Base-by-base conservation (phyloP, 2,888 invertebrate species). In the Drosophila falleni region DNA sequence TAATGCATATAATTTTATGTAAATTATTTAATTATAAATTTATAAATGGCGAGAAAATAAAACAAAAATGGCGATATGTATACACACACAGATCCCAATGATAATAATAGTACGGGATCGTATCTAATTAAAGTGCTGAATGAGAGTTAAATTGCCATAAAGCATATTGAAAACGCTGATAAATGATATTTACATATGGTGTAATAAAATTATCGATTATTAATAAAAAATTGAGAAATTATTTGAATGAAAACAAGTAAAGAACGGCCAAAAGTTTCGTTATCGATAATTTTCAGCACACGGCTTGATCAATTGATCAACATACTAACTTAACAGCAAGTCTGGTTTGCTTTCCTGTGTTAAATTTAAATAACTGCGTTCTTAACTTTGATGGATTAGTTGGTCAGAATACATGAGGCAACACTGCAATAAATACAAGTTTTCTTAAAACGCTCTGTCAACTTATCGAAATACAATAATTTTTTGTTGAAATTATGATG, bases 131-230 rank as follows among this genome's bases (percentile, higher is more conserved):
- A 50, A 73, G 47, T 37, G 61, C 62, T 60, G 19, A 63, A 37
- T 50, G 41, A 47, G 39, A 50, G 8, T 53, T 33, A 44, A 19
- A 53, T 13, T n/a, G 60, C 53, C 42, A 39, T 53, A 19, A 41
- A 59, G 55, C 49, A 71, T 47, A 81, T 51, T 66, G 61, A 64
- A 59, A 54, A 71, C 73, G 86, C 81, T 81, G 81, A 81, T 87
- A 60, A 87, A 74, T 68, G 78, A 88, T 88, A 87, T 83, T 87
- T 83, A 77, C 74, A 89, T 89, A 89, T 89, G 89, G 87, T 84
- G 81, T 84, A 89, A 84, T 81, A 71, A 74, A 78, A 87, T 84
- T 81, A 84, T 84, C 83, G 76, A 86, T 81, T 81, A 88, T 81
- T 70, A 86, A 80, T 84, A 79, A 79, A 19, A 19, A 74, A 74